Percentiles rank a stretch among this genome's conserved stretches.
Evolutionary conservation across 2,113 vertebrate species (phyloP).

Genomic region (Enhydra lutris): DNA sequence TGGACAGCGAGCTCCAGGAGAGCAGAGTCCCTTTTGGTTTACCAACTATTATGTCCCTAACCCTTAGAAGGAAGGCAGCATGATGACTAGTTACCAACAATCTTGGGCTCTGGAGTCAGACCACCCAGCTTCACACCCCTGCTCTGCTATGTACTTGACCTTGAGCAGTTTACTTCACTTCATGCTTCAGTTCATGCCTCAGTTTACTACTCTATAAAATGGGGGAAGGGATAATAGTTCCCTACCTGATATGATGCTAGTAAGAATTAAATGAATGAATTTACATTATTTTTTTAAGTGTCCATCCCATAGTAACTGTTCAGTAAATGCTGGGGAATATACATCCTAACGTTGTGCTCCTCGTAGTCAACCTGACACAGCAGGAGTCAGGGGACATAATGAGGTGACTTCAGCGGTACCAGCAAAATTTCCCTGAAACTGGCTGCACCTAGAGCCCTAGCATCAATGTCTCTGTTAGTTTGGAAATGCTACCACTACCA

Average conservation of each 20-base stretch:
- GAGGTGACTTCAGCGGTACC: background rate
- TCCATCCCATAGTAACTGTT: background rate
- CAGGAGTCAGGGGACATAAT: background rate
- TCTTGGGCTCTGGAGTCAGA: background rate
- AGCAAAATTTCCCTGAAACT: background rate
- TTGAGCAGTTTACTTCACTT: background rate
- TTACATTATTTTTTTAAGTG: background rate
- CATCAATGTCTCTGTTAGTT: background rate
- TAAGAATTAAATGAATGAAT: background rate
- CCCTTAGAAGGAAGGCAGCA: background rate
- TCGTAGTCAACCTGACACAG: background rate
- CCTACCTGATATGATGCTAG: background rate
- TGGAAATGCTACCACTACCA: background rate
- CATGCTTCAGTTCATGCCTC: background rate
- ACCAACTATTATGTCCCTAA: rapidly evolving
- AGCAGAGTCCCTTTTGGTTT: background rate
- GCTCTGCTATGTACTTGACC: background rate
- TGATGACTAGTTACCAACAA: background rate
- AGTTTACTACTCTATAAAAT: background rate
- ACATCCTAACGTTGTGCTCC: background rate
- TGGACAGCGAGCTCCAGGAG: background rate
- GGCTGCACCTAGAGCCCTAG: background rate
- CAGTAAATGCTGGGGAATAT: background rate
- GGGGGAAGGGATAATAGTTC: background rate
- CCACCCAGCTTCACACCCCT: background rate